These are phyloP conservation scores for Montipora cactus DNA, from an alignment of 64 coral and sea anemone genomes.

Conservation along the genomic window DNA sequence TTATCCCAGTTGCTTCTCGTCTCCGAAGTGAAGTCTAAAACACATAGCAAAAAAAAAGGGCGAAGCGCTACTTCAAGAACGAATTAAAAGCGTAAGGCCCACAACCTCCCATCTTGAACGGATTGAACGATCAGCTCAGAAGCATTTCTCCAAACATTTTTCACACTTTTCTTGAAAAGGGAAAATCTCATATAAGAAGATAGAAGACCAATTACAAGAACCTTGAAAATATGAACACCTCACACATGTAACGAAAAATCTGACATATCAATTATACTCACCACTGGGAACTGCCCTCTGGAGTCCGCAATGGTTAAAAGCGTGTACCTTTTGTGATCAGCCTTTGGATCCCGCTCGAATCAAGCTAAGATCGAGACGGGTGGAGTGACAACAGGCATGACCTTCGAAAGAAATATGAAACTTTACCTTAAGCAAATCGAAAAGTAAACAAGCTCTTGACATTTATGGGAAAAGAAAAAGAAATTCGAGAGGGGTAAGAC, in stretches of 20 bases:
- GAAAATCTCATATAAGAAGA: too few species aligned
- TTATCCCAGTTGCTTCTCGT: too few species aligned
- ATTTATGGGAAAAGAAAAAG: not conserved
- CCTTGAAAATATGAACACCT: not conserved
- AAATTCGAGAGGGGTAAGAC: not conserved
- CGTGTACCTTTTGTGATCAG: not conserved
- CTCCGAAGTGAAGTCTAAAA: too few species aligned
- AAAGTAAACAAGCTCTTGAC: not conserved
- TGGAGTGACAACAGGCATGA: not conserved
- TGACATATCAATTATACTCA: not conserved
- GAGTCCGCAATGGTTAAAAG: not conserved
- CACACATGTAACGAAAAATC: not conserved
- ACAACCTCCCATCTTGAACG: too few species aligned
- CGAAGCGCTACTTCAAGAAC: too few species aligned
- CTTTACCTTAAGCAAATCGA: not conserved
- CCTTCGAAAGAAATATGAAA: slow-evolving; percentile 25
- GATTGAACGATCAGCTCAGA: too few species aligned
- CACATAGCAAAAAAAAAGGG: too few species aligned
- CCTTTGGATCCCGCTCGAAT: not conserved
- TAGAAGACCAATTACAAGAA: too few species aligned
- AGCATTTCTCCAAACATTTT: too few species aligned
- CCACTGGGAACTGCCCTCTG: not conserved
- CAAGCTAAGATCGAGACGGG: not conserved
- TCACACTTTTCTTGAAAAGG: too few species aligned
- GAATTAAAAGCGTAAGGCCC: too few species aligned